phyloP scores from a whole-genome alignment of 2,113 vertebrate species.

The Cochlearius cochlearius region DNA sequence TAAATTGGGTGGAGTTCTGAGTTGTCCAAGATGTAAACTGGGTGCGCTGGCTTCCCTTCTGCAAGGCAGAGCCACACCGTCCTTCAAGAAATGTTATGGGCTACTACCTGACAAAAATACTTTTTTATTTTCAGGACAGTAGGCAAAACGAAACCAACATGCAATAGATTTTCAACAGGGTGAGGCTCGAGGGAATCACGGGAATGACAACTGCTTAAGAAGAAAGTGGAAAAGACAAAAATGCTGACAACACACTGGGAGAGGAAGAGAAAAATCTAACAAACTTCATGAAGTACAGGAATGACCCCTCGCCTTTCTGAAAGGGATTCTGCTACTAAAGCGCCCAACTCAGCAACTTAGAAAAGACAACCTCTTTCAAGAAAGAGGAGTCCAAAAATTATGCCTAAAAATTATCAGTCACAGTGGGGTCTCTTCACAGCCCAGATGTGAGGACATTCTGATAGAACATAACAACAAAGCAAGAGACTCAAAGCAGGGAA shows the following conservation, averaged over 20 bases:
- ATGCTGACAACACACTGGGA: background rate
- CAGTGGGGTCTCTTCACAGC: background rate
- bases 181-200: background rate
- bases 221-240: background rate
- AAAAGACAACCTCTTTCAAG: background rate
- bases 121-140: background rate
- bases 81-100: background rate
- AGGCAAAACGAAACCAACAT: background rate
- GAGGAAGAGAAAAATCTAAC: background rate
- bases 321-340: background rate
- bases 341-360: background rate
- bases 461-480: background rate
- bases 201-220: background rate
- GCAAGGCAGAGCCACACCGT: background rate
- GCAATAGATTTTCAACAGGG: background rate
- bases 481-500: fast-evolving
- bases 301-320: background rate
- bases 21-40: background rate
- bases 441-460: background rate
- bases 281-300: background rate
- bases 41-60: background rate
- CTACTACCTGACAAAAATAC: background rate
- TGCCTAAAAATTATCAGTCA: background rate
- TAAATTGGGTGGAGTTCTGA: background rate
- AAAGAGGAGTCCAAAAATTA: background rate